Evolutionary conservation across 1,140 invertebrate genomes (phyloP).

Genomic region (Lucilia sericata): DNA sequence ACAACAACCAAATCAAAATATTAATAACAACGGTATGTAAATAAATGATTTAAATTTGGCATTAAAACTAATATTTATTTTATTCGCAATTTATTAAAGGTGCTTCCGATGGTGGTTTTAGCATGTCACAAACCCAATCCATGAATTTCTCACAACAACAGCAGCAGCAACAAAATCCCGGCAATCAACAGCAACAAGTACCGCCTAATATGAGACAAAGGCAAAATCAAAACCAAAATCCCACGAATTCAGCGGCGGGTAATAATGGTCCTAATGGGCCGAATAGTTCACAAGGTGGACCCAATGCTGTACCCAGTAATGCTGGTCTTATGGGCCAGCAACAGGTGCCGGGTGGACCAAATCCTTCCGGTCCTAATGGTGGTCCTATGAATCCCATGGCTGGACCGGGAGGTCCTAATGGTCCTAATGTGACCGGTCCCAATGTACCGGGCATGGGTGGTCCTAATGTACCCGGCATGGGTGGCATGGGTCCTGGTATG

Average conservation of each 20-base stretch:
- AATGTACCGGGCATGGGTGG: constrained; percentile 44
- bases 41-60: neutral
- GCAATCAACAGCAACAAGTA: constrained; percentile 61
- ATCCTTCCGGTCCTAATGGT: constrained; percentile 4
- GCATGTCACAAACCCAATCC: constrained; percentile 83
- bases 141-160: constrained; percentile 85
- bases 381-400: constrained; percentile 44
- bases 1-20: constrained; percentile 67
- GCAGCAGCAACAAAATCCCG: constrained; percentile 46
- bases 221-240: constrained; percentile 61
- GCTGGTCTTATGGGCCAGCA: constrained; percentile 50
- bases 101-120: constrained; percentile 75
- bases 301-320: constrained; percentile 33
- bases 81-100: constrained; percentile 56
- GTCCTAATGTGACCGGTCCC: constrained; percentile 11
- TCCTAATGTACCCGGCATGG: constrained; percentile 37
- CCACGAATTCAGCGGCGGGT: constrained; percentile 59
- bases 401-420: constrained; percentile 48
- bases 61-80: neutral
- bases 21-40: constrained; percentile 58
- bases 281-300: constrained; percentile 26
- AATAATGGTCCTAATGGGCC: constrained; percentile 51
- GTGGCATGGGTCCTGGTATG: constrained; percentile 54
- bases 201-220: constrained; percentile 66
- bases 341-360: constrained; percentile 49